Base-by-base conservation (phyloP, 2,113 vertebrate genomes). In the Addax nasomaculatus region DNA sequence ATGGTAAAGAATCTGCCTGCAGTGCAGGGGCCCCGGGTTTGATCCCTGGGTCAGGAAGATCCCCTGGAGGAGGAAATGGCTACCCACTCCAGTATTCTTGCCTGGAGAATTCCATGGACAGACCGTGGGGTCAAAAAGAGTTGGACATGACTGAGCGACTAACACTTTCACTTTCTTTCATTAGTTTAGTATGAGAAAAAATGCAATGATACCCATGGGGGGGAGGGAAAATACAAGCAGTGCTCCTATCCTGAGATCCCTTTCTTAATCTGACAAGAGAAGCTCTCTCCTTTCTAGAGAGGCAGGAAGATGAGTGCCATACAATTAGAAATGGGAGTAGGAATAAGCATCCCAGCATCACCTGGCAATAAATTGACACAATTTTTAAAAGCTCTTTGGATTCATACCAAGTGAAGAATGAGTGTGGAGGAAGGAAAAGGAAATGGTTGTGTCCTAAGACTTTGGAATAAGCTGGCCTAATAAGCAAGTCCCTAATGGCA, bases 351-450 rank as follows among this genome's bases (percentile, higher is more conserved):
- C 62, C 83, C 49, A 89, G 87, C 47, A 12, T 67, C 93, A 92
- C 89, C 97, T 97, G 97, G 97, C 97, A 98, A 97, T 97, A 98
- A 96, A 86, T 80, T 79, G 95, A 95, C 95, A 96, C 90, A 94
- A 62, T 97, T 83, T 91, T 90, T 0, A 14, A 85, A 96, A 90
- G 21, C 88, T 94, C 25, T 92, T 97, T 57, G 93, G 95, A 96
- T 95, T 92, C 88, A 95, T 96, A 80, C 55, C 93, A 67, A 97
- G 85, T 83, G 89, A 97, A 58, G 83, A 79, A 85, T 47, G 57
- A 79, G 85, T 47, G 49, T 95, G 95, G 76, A 97, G 78, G 79
- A 85, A 94, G 81, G 80, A 96, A 98, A 90, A 90, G 95, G 96
- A 97, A 98, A 45, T 67, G 85, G 78, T 85, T 97, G 95, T 79